Percentiles rank a stretch among this genome's conserved stretches.
These are phyloP conservation scores for Tor tambroides DNA, from an alignment of 2,113 vertebrate species.

Conservation along the genomic window DNA sequence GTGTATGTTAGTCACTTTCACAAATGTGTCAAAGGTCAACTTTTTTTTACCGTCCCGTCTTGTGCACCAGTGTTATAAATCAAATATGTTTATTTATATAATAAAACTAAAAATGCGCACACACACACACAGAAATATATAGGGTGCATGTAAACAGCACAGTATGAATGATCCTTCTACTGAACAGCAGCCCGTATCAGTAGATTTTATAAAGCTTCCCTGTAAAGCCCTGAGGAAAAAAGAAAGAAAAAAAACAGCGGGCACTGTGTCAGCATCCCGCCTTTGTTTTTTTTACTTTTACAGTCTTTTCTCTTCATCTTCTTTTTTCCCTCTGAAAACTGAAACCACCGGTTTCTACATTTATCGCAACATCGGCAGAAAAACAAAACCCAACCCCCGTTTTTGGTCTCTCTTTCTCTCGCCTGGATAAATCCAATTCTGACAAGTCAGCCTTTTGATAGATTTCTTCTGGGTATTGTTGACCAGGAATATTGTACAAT, in stretches of 20 bases:
- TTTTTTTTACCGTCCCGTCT: no score
- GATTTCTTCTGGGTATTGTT: slow-evolving; percentile 42
- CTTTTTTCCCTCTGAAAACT: slow-evolving; percentile 38
- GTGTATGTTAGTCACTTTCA: no score
- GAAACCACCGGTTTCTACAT: slow-evolving; percentile 46
- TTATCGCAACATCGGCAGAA: slow-evolving; percentile 54
- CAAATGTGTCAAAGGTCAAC: no score
- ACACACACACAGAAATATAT: no score
- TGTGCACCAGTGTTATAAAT: no score
- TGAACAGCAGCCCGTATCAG: background rate
- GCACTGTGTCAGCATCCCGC: slow-evolving; percentile 36
- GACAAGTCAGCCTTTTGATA: slow-evolving; percentile 56
- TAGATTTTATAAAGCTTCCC: background rate
- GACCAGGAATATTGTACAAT: slow-evolving; percentile 23
- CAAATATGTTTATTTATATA: no score
- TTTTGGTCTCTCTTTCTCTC: slow-evolving; percentile 14
- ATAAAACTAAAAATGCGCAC: no score
- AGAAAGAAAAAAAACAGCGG: background rate
- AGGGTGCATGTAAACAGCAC: no score
- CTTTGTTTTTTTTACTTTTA: slow-evolving; percentile 34
- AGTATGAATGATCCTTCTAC: background rate
- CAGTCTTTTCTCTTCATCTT: background rate
- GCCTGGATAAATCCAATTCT: slow-evolving; percentile 39
- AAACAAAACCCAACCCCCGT: slow-evolving; percentile 39
- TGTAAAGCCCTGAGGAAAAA: background rate